Conservation (phyloP, 2,113 vertebrate genomes). For the Larimichthys crocea region DNA sequence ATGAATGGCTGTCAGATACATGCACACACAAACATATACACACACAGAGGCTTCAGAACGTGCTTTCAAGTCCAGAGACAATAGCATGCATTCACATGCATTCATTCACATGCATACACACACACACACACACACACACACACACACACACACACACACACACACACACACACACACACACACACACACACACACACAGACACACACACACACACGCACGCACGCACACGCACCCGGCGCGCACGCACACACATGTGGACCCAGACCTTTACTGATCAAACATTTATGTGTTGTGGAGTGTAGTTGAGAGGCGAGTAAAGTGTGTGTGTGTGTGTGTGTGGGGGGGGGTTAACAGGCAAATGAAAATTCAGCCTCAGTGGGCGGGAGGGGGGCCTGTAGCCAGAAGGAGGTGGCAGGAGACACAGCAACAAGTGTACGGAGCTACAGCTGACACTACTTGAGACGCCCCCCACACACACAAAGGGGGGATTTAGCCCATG, state of each 20-base stretch:
- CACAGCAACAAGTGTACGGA: constrained; percentile 44
- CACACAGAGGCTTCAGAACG: constrained; percentile 28
- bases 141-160: constrained; percentile 27
- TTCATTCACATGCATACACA: constrained; percentile 5
- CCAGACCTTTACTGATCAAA: constrained; percentile 14
- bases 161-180: constrained; percentile 29
- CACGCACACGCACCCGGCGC: too few species aligned
- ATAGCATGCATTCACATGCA: constrained; percentile 50
- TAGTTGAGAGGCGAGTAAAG: constrained; percentile 8
- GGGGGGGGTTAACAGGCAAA: constrained; percentile 27
- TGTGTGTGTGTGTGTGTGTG: too few species aligned
- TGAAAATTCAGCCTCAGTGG: constrained; percentile 4
- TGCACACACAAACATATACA: constrained; percentile 40
- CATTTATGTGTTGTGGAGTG: constrained; percentile 17
- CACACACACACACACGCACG: constrained; percentile 23
- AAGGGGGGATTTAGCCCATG: constrained; percentile 28
- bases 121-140: constrained; percentile 1
- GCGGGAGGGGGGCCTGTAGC: not conserved
- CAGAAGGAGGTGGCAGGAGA: constrained; percentile 33
- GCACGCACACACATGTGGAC: constrained; percentile 16
- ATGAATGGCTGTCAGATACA: constrained; percentile 50
- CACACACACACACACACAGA: constrained; percentile 10
- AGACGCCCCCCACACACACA: constrained; percentile 35
- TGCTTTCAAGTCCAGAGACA: constrained; percentile 53
- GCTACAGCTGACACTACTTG: constrained; percentile 57